phyloP scores from a whole-genome alignment of 2,888 invertebrate species.

The Exocentrus adspersus region DNA sequence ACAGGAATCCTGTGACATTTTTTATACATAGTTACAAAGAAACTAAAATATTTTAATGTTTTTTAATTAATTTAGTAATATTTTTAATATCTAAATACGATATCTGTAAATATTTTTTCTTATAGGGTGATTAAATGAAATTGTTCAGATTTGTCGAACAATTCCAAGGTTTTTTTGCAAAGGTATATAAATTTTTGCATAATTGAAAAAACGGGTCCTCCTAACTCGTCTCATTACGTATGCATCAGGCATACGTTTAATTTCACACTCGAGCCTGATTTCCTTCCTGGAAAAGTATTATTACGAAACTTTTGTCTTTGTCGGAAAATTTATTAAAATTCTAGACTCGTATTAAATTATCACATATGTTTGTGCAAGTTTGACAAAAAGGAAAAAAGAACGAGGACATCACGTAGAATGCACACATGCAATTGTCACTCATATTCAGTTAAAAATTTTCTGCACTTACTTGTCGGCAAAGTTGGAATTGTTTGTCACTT shows the following conservation, averaged over 20 bases:
- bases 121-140: too few relatives aligned
- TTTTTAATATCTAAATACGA: too few relatives aligned
- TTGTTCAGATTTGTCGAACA: too few relatives aligned
- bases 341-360: constrained; percentile 30
- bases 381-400: constrained; percentile 24
- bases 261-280: not conserved
- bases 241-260: constrained; percentile 4
- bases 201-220: too few relatives aligned
- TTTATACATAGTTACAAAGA: constrained; percentile 7
- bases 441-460: constrained; percentile 12
- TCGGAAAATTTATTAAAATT: constrained; percentile 32
- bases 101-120: too few relatives aligned
- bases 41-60: too few relatives aligned
- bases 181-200: too few relatives aligned
- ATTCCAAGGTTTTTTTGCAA: too few relatives aligned
- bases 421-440: constrained; percentile 31
- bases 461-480: constrained; percentile 6
- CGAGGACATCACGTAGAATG: constrained; percentile 2
- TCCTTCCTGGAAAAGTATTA: constrained; percentile 8
- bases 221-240: too few relatives aligned
- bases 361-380: constrained; percentile 29
- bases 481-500: constrained; percentile 9
- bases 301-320: constrained; percentile 24
- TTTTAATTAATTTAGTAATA: too few relatives aligned
- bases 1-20: constrained; percentile 2